A percentile compares a stretch with the other conserved stretches of the same genome.
phyloP scores from a whole-genome alignment of 2,888 invertebrate genomes.

The Eupithecia subfuscata region DNA sequence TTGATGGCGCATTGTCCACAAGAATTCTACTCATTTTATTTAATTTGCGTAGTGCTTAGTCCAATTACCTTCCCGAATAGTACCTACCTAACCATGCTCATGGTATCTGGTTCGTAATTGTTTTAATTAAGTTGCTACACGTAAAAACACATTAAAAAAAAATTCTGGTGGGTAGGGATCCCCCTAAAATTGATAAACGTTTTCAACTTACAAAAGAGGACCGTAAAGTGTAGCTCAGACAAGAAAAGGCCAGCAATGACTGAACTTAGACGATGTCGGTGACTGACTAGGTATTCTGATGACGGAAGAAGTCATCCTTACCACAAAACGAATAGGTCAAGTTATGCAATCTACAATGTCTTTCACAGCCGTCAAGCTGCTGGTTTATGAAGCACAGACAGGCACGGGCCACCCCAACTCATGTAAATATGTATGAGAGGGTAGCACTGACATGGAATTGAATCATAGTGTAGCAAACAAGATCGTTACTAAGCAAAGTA shows the following conservation, averaged over 20 bases:
- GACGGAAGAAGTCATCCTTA: not conserved
- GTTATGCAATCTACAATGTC: constrained; percentile 25
- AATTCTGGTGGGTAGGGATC: too few relatives aligned
- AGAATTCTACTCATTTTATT: constrained; percentile 3
- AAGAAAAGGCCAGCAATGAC: not conserved
- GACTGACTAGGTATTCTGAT: not conserved
- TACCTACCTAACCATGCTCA: too few relatives aligned
- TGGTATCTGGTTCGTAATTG: too few relatives aligned
- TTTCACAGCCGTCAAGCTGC: constrained; percentile 22
- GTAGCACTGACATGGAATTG: constrained; percentile 36
- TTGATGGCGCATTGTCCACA: constrained; percentile 16
- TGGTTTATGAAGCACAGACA: constrained; percentile 26
- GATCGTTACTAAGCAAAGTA: constrained; percentile 17
- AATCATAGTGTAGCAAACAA: constrained; percentile 36
- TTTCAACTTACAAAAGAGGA: not conserved
- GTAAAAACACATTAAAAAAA: too few relatives aligned
- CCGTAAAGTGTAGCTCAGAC: not conserved
- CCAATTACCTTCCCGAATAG: too few relatives aligned
- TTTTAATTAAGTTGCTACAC: too few relatives aligned
- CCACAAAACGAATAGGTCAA: constrained; percentile 13
- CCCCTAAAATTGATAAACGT: too few relatives aligned
- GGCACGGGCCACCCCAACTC: constrained; percentile 39
- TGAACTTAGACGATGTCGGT: not conserved
- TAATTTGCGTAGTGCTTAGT: not conserved
- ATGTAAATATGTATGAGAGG: constrained; percentile 46